phyloP scores from a whole-genome alignment of 2,797 vertebrate species.

The Glossophaga mutica region DNA sequence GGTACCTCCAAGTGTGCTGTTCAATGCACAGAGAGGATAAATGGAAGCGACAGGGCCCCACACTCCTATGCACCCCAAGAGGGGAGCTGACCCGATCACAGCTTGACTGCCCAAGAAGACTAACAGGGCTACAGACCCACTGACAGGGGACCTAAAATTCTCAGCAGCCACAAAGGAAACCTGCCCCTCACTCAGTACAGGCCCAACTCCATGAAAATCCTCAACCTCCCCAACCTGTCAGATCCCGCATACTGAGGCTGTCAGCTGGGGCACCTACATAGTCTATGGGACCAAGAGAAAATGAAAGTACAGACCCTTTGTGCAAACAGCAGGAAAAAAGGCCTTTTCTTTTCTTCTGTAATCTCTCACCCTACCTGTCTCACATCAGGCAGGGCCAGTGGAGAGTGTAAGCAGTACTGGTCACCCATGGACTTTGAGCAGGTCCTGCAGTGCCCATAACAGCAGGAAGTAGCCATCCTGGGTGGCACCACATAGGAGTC shows the following conservation, averaged over 20 bases:
- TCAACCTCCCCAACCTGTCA: background rate
- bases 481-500: background rate
- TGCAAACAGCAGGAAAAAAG: background rate
- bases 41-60: background rate
- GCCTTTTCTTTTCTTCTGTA: background rate
- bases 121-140: background rate
- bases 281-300: background rate
- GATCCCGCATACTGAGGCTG: background rate
- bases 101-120: background rate
- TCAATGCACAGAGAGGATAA: background rate
- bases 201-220: background rate
- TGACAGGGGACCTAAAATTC: background rate
- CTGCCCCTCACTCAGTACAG: background rate
- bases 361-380: background rate
- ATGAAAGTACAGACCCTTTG: background rate
- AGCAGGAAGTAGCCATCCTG: no score
- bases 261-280: background rate
- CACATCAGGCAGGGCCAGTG: background rate
- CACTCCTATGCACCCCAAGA: background rate
- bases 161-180: background rate
- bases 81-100: background rate
- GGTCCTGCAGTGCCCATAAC: no score
- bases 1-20: background rate
- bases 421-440: no score
- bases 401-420: background rate